Evolutionary conservation across 1,140 invertebrate species (phyloP).

Genomic region (Globodera ellingtonae): DNA sequence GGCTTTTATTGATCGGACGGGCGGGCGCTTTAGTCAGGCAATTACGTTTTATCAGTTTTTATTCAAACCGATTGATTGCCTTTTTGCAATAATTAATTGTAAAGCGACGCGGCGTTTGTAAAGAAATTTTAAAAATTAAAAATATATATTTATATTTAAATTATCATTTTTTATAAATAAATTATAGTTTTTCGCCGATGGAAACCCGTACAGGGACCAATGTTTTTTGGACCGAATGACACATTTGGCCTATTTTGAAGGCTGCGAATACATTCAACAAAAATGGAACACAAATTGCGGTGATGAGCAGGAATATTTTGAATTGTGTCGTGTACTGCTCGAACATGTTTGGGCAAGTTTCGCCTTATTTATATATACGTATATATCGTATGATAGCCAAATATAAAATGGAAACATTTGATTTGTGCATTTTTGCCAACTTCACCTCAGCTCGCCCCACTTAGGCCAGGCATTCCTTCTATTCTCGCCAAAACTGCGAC

Average conservation of each 20-base stretch:
- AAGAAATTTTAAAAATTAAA: too few species aligned
- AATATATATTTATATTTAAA: not conserved
- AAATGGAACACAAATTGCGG: slow-evolving; percentile 4
- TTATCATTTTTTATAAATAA: not conserved
- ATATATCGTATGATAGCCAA: not conserved
- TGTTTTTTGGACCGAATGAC: not conserved
- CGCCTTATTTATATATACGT: not conserved
- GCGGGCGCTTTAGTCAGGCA: too few species aligned
- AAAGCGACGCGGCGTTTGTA: too few species aligned
- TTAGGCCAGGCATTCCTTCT: not conserved
- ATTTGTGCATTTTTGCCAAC: not conserved
- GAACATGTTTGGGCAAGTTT: not conserved
- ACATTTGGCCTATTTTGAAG: slow-evolving; percentile 8
- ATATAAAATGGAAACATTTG: not conserved
- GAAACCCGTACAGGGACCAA: not conserved
- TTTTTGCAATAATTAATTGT: too few species aligned
- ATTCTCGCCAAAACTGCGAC: not conserved
- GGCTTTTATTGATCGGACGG: too few species aligned
- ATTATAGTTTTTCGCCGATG: not conserved
- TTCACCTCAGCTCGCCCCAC: not conserved
- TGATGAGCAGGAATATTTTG: not conserved
- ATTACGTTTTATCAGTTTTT: too few species aligned
- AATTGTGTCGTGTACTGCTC: not conserved
- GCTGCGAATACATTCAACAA: not conserved
- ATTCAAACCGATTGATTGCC: too few species aligned